These are phyloP conservation scores for Lasioglossum morio DNA, from an alignment of 2,888 invertebrate genomes.

Conservation along the genomic window DNA sequence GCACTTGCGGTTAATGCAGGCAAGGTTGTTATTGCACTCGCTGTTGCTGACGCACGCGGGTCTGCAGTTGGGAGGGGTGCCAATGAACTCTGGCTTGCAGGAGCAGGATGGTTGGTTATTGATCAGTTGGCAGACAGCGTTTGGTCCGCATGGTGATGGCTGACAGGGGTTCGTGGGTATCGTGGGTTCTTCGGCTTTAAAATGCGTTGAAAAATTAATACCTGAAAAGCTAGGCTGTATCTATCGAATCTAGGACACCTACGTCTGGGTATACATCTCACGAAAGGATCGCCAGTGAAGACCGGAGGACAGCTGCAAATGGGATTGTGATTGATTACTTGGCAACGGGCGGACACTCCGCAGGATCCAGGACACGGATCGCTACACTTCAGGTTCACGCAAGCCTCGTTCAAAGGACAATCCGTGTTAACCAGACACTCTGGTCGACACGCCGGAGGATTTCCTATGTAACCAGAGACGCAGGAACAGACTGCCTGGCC, in stretches of 20 bases:
- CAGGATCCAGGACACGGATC: slow-evolving; percentile 87
- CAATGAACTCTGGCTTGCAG: slow-evolving; percentile 83
- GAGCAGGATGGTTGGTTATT: slow-evolving; percentile 83
- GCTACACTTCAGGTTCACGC: slow-evolving; percentile 86
- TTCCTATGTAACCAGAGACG: slow-evolving; percentile 84
- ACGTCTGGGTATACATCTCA: slow-evolving; percentile 88
- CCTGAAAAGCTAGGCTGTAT: not conserved
- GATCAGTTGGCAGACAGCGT: slow-evolving; percentile 84
- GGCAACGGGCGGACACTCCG: slow-evolving; percentile 87
- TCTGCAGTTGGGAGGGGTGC: slow-evolving; percentile 84
- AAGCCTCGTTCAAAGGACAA: slow-evolving; percentile 86
- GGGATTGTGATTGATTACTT: slow-evolving; percentile 88
- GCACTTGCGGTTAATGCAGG: slow-evolving; percentile 84
- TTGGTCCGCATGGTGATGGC: slow-evolving; percentile 86
- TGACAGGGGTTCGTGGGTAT: slow-evolving; percentile 83
- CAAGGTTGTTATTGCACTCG: slow-evolving; percentile 84
- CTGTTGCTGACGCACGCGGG: slow-evolving; percentile 85
- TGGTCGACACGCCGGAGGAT: slow-evolving; percentile 85
- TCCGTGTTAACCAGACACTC: slow-evolving; percentile 86
- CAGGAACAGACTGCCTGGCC: slow-evolving; percentile 86
- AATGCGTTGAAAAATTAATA: not conserved
- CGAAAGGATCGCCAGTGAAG: slow-evolving; percentile 89
- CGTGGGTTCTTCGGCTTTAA: slow-evolving; percentile 64
- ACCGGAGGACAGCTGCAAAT: slow-evolving; percentile 87
- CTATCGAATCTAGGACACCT: slow-evolving; percentile 38